Evolutionary conservation across 2,888 invertebrate species (phyloP).

Genomic region (Lasioglossum vierecki): DNA sequence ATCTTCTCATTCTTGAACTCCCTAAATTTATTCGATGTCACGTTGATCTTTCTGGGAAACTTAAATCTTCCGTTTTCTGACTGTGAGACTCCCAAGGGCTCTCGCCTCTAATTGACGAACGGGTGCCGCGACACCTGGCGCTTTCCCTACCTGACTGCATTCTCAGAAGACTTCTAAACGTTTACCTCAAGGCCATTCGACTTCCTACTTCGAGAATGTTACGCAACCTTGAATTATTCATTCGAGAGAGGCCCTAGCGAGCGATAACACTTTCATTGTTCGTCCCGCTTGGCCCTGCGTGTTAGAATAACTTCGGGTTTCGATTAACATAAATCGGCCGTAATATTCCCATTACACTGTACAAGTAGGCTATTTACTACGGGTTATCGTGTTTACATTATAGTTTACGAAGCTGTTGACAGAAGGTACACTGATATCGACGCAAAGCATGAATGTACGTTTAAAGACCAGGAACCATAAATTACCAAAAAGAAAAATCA

Average conservation of each 20-base stretch:
- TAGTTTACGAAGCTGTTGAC: conserved; percentile 13
- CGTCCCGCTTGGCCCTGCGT: conserved; percentile 8
- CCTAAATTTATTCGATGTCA: conserved; percentile 21
- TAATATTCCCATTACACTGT: conserved; percentile 51
- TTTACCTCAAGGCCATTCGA: conserved; percentile 49
- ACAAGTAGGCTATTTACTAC: conserved; percentile 32
- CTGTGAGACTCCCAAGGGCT: conserved; percentile 11
- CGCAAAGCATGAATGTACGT: neutral
- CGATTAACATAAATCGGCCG: conserved; percentile 50
- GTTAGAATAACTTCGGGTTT: conserved; percentile 38
- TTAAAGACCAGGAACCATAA: neutral
- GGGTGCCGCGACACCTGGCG: conserved; percentile 47
- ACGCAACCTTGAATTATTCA: conserved; percentile 63
- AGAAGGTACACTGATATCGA: conserved; percentile 23
- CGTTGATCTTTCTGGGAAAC: neutral
- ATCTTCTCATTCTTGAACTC: neutral
- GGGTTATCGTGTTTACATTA: conserved; percentile 37
- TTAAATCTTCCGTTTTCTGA: neutral
- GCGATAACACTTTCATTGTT: conserved; percentile 51
- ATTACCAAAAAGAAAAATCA: too few relatives aligned
- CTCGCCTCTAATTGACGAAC: conserved; percentile 29
- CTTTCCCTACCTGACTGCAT: conserved; percentile 58
- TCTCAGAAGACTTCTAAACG: conserved; percentile 54
- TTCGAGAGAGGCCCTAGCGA: conserved; percentile 30
- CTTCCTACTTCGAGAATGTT: conserved; percentile 56